These are phyloP conservation scores for Nestor notabilis DNA, from an alignment of 2,113 vertebrate species.

Conservation along the genomic window DNA sequence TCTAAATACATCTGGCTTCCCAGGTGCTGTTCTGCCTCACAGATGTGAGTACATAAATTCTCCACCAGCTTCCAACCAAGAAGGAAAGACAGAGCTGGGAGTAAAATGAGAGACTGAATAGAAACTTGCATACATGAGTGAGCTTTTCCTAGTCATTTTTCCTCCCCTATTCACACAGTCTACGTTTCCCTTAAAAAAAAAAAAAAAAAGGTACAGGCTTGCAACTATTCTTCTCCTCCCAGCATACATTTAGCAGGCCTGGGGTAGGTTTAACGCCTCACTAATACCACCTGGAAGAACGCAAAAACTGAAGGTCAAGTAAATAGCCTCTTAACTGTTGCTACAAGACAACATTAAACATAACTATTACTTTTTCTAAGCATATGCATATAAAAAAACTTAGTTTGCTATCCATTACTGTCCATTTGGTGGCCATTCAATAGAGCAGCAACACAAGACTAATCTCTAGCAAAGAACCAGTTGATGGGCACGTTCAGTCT, in stretches of 20 bases:
- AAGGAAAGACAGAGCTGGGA: neutral
- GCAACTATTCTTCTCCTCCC: neutral
- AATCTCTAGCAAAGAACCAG: neutral
- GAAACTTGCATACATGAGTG: neutral
- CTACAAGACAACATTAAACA: neutral
- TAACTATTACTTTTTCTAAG: neutral
- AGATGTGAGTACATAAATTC: neutral
- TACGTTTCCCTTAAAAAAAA: neutral
- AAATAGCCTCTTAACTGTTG: neutral
- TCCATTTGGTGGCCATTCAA: neutral
- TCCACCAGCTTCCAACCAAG: neutral
- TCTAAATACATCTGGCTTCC: neutral
- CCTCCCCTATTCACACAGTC: neutral
- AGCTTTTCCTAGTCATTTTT: neutral
- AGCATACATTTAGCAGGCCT: neutral
- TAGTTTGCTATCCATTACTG: neutral
- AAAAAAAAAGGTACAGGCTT: neutral
- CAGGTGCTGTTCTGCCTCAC: neutral
- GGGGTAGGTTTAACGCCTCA: neutral
- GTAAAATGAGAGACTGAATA: neutral
- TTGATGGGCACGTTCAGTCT: neutral
- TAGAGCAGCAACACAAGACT: neutral
- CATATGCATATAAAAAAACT: neutral
- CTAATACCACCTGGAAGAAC: neutral
- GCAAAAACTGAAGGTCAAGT: neutral